Evolutionary conservation across 2,797 vertebrate genomes (phyloP).

Genomic region (Lepidocolaptes lacrymiger): DNA sequence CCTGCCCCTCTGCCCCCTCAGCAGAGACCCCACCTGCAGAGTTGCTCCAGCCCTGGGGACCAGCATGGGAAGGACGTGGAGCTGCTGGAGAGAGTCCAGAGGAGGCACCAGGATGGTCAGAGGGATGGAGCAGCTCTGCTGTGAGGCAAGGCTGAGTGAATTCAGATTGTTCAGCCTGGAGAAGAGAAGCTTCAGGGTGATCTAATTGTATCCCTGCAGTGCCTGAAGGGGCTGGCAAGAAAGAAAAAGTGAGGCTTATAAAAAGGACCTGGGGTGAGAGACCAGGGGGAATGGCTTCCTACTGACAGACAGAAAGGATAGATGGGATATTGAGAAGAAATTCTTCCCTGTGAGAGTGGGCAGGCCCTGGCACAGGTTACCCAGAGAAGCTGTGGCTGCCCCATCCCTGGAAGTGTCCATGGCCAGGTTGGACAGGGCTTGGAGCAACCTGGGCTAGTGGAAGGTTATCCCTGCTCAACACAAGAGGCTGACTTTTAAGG

Average conservation of each 20-base stretch:
- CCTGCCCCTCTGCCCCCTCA: neutral
- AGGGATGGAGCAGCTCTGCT: neutral
- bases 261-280: neutral
- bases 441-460: neutral
- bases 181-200: neutral
- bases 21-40: neutral
- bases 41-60: neutral
- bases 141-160: neutral
- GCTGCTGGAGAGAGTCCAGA: neutral
- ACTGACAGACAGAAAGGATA: neutral
- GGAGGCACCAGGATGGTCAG: rapidly evolving
- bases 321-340: neutral
- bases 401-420: neutral
- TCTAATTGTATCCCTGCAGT: neutral
- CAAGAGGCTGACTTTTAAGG: neutral
- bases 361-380: neutral
- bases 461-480: neutral
- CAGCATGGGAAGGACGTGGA: neutral
- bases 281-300: neutral
- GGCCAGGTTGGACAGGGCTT: neutral
- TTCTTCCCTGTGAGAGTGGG: neutral
- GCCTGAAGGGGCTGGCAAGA: neutral
- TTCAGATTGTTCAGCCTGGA: neutral
- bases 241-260: neutral
- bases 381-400: neutral